Evolutionary conservation across 2,888 invertebrate genomes (phyloP), one percentile per base, ranked within the genome.

Genomic region (Lepetodrilus schrolli): DNA sequence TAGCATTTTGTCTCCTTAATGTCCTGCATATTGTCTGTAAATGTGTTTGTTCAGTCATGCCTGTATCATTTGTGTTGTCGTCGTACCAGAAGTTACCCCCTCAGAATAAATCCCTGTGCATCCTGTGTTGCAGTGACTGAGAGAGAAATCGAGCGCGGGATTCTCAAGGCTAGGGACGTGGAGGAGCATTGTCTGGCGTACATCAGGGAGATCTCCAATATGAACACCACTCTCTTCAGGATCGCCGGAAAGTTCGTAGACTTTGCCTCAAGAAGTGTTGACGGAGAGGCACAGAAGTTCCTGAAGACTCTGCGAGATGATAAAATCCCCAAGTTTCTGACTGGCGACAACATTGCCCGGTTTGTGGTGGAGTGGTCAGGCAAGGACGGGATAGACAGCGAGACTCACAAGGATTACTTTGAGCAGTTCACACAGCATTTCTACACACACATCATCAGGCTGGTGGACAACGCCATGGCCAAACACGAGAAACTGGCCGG

Each of bases 161-260:
- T 99, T 4, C 91, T 99, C 20, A 95, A 95, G 86, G 97, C 98
- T 0, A 95, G 95, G 87, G 96, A 98, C 88, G 97, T 96, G 0
- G 96, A 96, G 89, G 97, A 98, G 87, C 98, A 98, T 90, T 97
- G 97, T 85, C 92, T 99, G 50, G 97, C 97, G 0, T 99, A 98
- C 91, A 88, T 93, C 37, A 93, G 98, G 73, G 97, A 97, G 91
- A 98, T 99, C 89, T 97, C 97, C 91, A 98, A 98, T 90, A 98
- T 99, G 75, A 98, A 98, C 90, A 92, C 98, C 38, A 96, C 97
- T 90, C 97, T 98, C 91, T 91, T 98, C 80, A 73, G 86, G 69
- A 87, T 87, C 79, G 98, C 98, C 17, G 95, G 96, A 74, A 94
- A 98, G 73, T 99, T 98, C 89, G 94, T 99, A 72, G 99, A 99